A percentile compares a stretch with the other conserved stretches of the same genome.
Conservation (phyloP, 2,797 vertebrate genomes). For the Chiloscyllium punctatum region DNA sequence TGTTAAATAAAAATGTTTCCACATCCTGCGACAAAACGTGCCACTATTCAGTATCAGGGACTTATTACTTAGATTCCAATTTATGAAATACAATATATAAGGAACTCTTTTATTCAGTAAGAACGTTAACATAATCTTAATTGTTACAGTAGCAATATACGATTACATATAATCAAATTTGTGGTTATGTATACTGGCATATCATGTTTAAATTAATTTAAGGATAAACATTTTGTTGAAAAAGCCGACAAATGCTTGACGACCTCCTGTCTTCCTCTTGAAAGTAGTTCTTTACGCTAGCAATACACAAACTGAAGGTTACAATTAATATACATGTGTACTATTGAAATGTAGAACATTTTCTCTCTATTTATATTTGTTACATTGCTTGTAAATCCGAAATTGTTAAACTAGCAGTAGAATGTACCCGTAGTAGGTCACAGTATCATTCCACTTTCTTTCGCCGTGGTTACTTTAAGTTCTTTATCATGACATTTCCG, state of each 20-base stretch:
- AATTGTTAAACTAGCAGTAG: not conserved
- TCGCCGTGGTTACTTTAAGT: not conserved
- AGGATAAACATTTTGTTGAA: not conserved
- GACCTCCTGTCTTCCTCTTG: not conserved
- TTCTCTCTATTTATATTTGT: not conserved
- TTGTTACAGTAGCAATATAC: not conserved
- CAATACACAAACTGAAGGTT: not conserved
- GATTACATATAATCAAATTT: not conserved
- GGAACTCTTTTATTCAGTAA: not conserved
- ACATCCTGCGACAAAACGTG: not conserved
- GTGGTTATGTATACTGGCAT: not conserved
- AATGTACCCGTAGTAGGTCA: not conserved
- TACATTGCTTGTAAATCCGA: not conserved
- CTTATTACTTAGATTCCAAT: not conserved
- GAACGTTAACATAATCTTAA: not conserved
- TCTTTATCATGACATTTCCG: not conserved
- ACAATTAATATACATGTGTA: not conserved
- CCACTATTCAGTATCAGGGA: not conserved
- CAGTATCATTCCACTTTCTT: not conserved
- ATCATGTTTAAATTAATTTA: slow-evolving; percentile 16
- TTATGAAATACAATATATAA: not conserved
- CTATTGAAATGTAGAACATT: not conserved
- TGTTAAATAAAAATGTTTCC: not conserved
- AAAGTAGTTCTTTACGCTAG: not conserved
- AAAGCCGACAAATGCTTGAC: slow-evolving; percentile 3